Evolutionary conservation across 2,888 invertebrate genomes (phyloP).

Genomic region (Chrysomela aeneicollis): DNA sequence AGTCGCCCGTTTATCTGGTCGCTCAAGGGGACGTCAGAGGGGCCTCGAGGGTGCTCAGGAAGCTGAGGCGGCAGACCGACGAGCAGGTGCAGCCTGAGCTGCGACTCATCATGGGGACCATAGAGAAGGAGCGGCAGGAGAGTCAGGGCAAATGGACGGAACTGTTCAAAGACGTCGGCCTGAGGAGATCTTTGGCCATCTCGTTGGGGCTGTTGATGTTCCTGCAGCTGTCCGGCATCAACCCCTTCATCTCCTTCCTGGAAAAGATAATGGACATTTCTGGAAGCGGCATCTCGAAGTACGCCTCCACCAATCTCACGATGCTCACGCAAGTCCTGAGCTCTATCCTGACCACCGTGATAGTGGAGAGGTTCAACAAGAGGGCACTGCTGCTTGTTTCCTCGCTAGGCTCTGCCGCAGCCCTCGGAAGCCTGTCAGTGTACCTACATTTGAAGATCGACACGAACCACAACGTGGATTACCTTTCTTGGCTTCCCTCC

Average conservation of each 20-base stretch:
- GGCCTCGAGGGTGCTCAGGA: conserved; percentile 65
- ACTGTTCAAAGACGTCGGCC: conserved; percentile 30
- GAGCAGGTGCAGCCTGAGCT: conserved; percentile 35
- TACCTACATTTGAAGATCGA: conserved; percentile 39
- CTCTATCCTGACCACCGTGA: conserved; percentile 75
- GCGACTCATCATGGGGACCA: conserved; percentile 18
- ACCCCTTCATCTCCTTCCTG: conserved; percentile 81
- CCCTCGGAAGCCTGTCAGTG: conserved; percentile 48
- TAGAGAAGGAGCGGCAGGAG: conserved; percentile 25
- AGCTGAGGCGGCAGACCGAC: conserved; percentile 59
- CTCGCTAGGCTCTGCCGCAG: conserved; percentile 72
- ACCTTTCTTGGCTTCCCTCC: conserved; percentile 74
- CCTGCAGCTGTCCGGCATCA: conserved; percentile 81
- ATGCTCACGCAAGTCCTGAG: conserved; percentile 76
- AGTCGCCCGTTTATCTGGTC: conserved; percentile 47
- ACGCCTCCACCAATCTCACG: conserved; percentile 75
- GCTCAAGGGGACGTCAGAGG: conserved; percentile 64
- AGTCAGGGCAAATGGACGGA: conserved; percentile 31
- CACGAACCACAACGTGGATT: conserved; percentile 42
- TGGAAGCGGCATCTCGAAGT: conserved; percentile 68
- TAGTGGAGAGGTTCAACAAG: conserved; percentile 79
- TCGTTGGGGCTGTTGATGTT: conserved; percentile 80
- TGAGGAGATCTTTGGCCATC: conserved; percentile 68
- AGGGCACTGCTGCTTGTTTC: conserved; percentile 69
- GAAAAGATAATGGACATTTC: conserved; percentile 75